These are phyloP conservation scores for Drosophila rufa DNA, from an alignment of 1,140 invertebrate species.

Conservation along the genomic window DNA sequence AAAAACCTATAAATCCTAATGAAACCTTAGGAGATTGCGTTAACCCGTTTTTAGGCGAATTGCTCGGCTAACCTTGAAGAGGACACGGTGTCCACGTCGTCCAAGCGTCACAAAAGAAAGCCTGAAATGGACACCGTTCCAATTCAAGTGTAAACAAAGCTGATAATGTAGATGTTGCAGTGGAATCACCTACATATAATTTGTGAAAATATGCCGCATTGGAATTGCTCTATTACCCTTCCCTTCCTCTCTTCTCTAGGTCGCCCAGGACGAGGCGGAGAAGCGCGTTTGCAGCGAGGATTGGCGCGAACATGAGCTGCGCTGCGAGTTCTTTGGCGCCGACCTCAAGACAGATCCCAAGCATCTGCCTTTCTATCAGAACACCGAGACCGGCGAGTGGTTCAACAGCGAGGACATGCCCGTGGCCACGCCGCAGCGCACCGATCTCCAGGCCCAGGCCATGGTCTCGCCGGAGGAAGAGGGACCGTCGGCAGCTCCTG, in stretches of 20 bases:
- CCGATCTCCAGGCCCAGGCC: conserved; percentile 78
- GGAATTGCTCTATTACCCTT: too few relatives aligned
- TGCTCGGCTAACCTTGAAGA: too few relatives aligned
- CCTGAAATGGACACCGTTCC: too few relatives aligned
- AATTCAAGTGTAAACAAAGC: too few relatives aligned
- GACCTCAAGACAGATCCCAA: conserved; percentile 87
- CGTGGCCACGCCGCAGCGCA: conserved; percentile 84
- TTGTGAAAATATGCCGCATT: too few relatives aligned
- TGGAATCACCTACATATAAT: too few relatives aligned
- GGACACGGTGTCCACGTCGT: too few relatives aligned
- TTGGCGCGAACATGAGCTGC: conserved; percentile 88
- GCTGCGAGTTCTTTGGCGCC: conserved; percentile 87
- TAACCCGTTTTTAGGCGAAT: too few relatives aligned
- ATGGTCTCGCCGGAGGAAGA: conserved; percentile 68
- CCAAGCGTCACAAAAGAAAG: too few relatives aligned
- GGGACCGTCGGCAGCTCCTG: conserved; percentile 47
- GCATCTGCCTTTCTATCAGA: conserved; percentile 88
- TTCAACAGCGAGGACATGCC: conserved; percentile 82
- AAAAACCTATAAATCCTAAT: too few relatives aligned
- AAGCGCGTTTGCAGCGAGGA: conserved; percentile 87
- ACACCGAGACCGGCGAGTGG: conserved; percentile 88
- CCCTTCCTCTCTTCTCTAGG: conserved; percentile 80
- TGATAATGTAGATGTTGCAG: too few relatives aligned
- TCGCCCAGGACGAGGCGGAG: conserved; percentile 89
- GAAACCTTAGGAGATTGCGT: too few relatives aligned